Percentiles rank a stretch among this genome's conserved stretches.
Conservation (phyloP, 2,113 vertebrate species). For the Apus apus region DNA sequence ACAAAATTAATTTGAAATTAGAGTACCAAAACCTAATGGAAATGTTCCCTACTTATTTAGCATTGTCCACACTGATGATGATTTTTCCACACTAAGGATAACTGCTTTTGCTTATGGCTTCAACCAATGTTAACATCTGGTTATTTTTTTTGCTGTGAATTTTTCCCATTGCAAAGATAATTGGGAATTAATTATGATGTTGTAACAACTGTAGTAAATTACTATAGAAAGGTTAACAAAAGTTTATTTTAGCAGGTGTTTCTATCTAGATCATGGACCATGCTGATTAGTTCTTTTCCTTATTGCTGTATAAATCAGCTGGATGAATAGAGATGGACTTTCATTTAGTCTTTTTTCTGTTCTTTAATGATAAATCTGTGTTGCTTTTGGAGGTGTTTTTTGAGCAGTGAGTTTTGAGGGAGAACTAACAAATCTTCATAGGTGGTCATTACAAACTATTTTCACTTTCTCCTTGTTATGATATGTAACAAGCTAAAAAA, state of each 20-base stretch:
- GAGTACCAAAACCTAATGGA: background rate
- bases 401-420: background rate
- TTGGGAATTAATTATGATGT: background rate
- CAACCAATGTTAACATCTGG: background rate
- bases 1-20: background rate
- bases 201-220: background rate
- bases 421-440: background rate
- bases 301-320: background rate
- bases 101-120: background rate
- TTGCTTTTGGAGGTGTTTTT: background rate
- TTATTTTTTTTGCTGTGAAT: background rate
- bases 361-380: background rate
- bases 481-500: constrained; percentile 16
- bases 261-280: background rate
- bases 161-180: background rate
- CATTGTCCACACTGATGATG: background rate
- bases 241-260: background rate
- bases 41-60: background rate
- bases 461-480: constrained; percentile 40
- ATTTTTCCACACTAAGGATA: background rate
- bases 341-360: background rate
- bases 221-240: background rate
- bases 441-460: constrained; percentile 1
- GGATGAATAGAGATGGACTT: background rate
- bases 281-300: background rate